These are phyloP conservation scores for Leptinotarsa peninsularis DNA, from an alignment of 2,888 invertebrate genomes.

Conservation along the genomic window DNA sequence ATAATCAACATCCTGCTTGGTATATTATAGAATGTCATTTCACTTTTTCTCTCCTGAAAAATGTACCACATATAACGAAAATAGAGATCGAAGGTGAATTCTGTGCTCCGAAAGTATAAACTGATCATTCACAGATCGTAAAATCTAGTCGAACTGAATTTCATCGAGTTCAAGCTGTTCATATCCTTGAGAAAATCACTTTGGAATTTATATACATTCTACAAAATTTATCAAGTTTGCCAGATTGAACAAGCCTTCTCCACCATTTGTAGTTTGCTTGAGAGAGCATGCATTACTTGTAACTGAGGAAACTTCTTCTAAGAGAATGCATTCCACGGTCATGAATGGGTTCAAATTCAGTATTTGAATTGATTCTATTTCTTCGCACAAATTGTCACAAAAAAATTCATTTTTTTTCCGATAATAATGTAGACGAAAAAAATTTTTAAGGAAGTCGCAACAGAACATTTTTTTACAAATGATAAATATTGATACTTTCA, in stretches of 20 bases:
- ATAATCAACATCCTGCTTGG: too few species aligned
- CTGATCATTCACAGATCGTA: constrained; percentile 52
- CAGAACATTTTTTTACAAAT: too few species aligned
- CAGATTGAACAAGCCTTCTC: constrained; percentile 31
- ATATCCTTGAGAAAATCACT: constrained; percentile 38
- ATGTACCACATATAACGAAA: background rate
- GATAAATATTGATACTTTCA: too few species aligned
- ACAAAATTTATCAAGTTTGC: constrained; percentile 38
- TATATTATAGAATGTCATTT: too few species aligned
- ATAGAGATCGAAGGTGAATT: constrained; percentile 18
- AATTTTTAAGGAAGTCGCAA: too few species aligned
- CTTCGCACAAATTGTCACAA: too few species aligned
- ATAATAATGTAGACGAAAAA: too few species aligned
- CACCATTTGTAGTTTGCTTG: constrained; percentile 17
- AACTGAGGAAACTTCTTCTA: background rate
- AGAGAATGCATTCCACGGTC: background rate
- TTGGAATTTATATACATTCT: constrained; percentile 39
- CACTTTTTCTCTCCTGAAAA: too few species aligned
- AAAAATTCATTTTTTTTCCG: too few species aligned
- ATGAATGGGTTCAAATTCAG: too few species aligned
- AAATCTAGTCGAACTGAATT: constrained; percentile 39
- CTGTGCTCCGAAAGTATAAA: constrained; percentile 33
- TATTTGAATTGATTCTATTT: too few species aligned
- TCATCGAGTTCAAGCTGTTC: constrained; percentile 35
- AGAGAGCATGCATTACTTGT: background rate